phyloP scores from a whole-genome alignment of 2,113 vertebrate genomes.

The Tupaia tana region DNA sequence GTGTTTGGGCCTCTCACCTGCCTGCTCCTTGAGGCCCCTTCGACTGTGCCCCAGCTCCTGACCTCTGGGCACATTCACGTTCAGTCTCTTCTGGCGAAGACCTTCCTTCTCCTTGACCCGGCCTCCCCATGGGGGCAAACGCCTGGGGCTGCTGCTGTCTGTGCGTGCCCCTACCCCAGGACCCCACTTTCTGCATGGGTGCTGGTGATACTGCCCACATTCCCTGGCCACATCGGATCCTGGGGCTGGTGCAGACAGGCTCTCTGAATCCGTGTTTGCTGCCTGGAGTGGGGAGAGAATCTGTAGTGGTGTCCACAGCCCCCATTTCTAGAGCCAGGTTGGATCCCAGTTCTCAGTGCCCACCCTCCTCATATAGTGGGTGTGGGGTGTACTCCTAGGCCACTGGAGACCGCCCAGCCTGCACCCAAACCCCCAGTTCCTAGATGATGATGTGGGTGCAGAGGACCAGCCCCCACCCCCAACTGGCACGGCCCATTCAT shows the following conservation, averaged over 20 bases:
- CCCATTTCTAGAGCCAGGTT: background rate
- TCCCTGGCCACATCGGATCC: too few relatives aligned
- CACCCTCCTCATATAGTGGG: too few relatives aligned
- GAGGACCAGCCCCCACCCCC: background rate
- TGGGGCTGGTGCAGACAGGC: background rate
- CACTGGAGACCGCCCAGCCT: too few relatives aligned
- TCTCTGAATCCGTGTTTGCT: background rate
- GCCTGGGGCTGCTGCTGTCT: background rate
- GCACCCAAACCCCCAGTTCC: background rate
- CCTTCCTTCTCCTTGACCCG: slow-evolving; percentile 12
- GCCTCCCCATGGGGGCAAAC: background rate
- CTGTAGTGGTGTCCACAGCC: background rate
- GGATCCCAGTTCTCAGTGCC: too few relatives aligned
- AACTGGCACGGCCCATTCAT: background rate
- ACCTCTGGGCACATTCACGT: background rate
- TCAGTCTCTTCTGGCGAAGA: background rate
- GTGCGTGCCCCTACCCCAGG: background rate
- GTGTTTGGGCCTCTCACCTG: background rate
- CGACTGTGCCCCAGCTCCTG: background rate
- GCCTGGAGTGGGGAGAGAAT: too few relatives aligned
- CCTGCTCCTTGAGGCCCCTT: background rate
- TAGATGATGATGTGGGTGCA: background rate
- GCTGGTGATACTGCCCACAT: background rate
- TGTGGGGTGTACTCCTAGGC: too few relatives aligned
- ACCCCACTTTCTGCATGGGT: background rate